Conservation (phyloP, 2,113 vertebrate genomes). For the Gasterosteus nipponicus region DNA sequence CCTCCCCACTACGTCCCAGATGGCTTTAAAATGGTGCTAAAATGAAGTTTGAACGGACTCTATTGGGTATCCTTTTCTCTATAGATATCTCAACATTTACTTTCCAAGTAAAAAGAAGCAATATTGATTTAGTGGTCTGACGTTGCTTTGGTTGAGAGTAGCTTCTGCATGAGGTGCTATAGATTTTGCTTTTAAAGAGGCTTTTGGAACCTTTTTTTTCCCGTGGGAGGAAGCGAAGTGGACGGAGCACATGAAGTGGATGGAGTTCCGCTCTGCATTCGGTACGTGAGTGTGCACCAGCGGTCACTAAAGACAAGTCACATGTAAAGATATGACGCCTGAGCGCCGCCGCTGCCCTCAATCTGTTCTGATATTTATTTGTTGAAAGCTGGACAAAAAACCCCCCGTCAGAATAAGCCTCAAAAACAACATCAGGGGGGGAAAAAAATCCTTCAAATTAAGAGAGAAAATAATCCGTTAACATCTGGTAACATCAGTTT, state of each 20-base stretch:
- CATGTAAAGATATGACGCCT: conserved; percentile 28
- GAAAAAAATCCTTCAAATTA: not conserved
- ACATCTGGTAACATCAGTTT: not conserved
- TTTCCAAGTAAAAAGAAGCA: not conserved
- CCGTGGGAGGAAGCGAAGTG: not conserved
- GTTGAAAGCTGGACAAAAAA: conserved; percentile 7
- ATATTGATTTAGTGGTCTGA: not conserved
- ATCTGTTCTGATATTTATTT: conserved; percentile 10
- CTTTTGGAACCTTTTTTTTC: not conserved
- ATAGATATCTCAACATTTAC: not conserved
- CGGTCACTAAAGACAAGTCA: conserved; percentile 11
- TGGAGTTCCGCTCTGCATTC: not conserved
- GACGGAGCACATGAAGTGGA: not conserved
- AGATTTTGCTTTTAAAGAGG: not conserved
- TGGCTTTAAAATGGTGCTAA: not conserved
- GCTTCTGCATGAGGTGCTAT: not conserved
- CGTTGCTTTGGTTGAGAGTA: not conserved
- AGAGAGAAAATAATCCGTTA: not conserved
- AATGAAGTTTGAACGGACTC: not conserved
- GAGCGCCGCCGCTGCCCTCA: not conserved
- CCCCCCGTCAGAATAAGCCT: not conserved
- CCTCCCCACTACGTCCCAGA: not conserved
- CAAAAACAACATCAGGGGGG: not conserved
- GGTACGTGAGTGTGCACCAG: not conserved
- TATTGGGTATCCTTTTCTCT: not conserved